Evolutionary conservation across 2,888 invertebrate species (phyloP).

Genomic region (Agrotis ipsilon): DNA sequence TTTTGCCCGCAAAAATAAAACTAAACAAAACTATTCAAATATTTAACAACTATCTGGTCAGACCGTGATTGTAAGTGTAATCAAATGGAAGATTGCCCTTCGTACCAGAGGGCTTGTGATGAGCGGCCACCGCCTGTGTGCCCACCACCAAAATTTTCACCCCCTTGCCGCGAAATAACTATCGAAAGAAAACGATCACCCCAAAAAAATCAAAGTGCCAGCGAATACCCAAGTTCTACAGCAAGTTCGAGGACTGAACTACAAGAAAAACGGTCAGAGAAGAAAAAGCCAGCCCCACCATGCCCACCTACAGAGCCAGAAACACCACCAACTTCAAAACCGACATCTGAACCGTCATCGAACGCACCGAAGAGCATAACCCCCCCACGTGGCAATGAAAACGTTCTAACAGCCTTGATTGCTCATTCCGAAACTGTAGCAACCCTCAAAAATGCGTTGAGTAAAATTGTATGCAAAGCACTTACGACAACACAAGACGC

Average conservation of each 20-base stretch:
- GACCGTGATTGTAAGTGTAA: background rate
- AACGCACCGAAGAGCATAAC: background rate
- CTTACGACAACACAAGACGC: slow-evolving; percentile 74
- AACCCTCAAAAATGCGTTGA: slow-evolving; percentile 73
- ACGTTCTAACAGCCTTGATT: background rate
- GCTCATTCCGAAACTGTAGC: slow-evolving; percentile 64
- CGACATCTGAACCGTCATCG: background rate
- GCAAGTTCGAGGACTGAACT: background rate
- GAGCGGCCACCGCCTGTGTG: background rate
- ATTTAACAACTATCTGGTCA: slow-evolving; percentile 11
- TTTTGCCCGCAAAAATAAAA: background rate
- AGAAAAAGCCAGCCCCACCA: background rate
- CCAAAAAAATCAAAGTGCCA: background rate
- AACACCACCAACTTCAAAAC: background rate
- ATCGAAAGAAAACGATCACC: background rate
- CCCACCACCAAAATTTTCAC: background rate
- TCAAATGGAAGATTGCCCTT: slow-evolving; percentile 4
- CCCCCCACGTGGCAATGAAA: background rate
- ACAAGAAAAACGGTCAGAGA: background rate
- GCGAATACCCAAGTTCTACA: slow-evolving; percentile 19
- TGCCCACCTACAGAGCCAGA: background rate
- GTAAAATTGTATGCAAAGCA: slow-evolving; percentile 74
- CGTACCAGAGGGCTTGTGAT: background rate
- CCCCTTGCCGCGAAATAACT: background rate
- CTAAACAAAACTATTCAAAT: background rate